These are phyloP conservation scores for Dunckerocampus dactyliophorus DNA, from an alignment of 2,113 vertebrate species.

Conservation along the genomic window DNA sequence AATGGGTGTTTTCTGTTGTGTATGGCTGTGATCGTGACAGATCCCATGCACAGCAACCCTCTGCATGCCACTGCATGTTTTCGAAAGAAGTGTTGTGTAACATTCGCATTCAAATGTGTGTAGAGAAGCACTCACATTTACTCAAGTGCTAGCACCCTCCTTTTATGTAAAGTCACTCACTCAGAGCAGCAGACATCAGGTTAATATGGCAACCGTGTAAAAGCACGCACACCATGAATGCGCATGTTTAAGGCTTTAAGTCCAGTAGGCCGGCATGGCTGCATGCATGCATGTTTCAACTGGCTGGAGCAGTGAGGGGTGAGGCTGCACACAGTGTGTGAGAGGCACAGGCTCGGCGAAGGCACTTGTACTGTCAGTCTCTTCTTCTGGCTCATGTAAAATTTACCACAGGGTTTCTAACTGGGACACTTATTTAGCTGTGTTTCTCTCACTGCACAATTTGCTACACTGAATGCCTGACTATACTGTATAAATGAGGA, in stretches of 20 bases:
- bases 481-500: neutral
- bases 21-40: slow-evolving; percentile 7
- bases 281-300: slow-evolving; percentile 59
- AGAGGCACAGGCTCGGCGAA: slow-evolving; percentile 44
- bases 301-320: slow-evolving; percentile 24
- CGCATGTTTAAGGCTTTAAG: slow-evolving; percentile 35
- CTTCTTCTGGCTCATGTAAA: slow-evolving; percentile 5
- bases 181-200: slow-evolving; percentile 26
- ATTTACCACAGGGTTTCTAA: slow-evolving; percentile 16
- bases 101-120: neutral
- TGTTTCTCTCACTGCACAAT: neutral
- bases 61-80: slow-evolving; percentile 20
- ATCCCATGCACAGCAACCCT: slow-evolving; percentile 8
- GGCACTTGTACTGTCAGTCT: slow-evolving; percentile 26
- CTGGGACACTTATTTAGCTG: slow-evolving; percentile 3
- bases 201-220: slow-evolving; percentile 34
- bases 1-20: neutral
- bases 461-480: neutral
- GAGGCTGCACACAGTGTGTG: slow-evolving; percentile 32
- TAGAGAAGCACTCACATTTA: slow-evolving; percentile 19
- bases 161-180: slow-evolving; percentile 8
- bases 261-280: slow-evolving; percentile 25
- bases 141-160: neutral
- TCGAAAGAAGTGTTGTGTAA: slow-evolving; percentile 12
- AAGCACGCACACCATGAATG: slow-evolving; percentile 37